phyloP scores from a whole-genome alignment of 2,888 invertebrate species.

The Clistopyga incitator region DNA sequence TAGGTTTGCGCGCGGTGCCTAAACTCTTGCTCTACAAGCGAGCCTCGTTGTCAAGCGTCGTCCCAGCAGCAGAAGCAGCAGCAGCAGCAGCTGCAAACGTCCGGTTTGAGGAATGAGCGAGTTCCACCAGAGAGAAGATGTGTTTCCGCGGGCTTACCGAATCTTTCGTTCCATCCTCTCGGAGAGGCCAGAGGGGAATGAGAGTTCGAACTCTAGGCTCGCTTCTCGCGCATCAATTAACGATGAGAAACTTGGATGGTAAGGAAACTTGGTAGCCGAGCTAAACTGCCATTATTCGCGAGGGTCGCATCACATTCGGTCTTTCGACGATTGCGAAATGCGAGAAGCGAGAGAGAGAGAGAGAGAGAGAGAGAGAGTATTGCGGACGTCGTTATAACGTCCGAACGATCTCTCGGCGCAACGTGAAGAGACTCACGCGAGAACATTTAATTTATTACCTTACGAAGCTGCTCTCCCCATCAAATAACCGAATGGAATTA shows the following conservation, averaged over 20 bases:
- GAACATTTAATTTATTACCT: slow-evolving; percentile 48
- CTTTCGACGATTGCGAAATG: slow-evolving; percentile 6
- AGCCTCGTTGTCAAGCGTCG: slow-evolving; percentile 44
- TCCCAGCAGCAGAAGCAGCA: slow-evolving; percentile 36
- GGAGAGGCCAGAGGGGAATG: slow-evolving; percentile 4
- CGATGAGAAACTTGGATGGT: slow-evolving; percentile 75
- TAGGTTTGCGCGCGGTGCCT: slow-evolving; percentile 54
- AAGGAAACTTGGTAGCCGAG: slow-evolving; percentile 75
- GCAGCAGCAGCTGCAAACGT: slow-evolving; percentile 56
- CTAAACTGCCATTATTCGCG: slow-evolving; percentile 77
- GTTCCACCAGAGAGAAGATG: slow-evolving; percentile 55
- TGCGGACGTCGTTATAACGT: slow-evolving; percentile 33
- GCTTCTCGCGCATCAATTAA: slow-evolving; percentile 79
- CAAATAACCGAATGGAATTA: slow-evolving; percentile 40
- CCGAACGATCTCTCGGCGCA: slow-evolving; percentile 9
- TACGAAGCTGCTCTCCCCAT: slow-evolving; percentile 14
- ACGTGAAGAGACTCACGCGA: slow-evolving; percentile 6
- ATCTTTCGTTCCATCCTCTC: slow-evolving; percentile 70
- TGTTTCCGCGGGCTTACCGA: slow-evolving; percentile 67
- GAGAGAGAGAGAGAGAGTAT: slow-evolving; percentile 8
- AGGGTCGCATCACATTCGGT: slow-evolving; percentile 32
- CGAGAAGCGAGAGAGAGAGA: neutral
- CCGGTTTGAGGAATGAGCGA: slow-evolving; percentile 56
- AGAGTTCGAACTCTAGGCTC: slow-evolving; percentile 24
- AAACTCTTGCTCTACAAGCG: slow-evolving; percentile 21